phyloP scores from a whole-genome alignment of 2,113 vertebrate genomes.

The Chinchilla lanigera region DNA sequence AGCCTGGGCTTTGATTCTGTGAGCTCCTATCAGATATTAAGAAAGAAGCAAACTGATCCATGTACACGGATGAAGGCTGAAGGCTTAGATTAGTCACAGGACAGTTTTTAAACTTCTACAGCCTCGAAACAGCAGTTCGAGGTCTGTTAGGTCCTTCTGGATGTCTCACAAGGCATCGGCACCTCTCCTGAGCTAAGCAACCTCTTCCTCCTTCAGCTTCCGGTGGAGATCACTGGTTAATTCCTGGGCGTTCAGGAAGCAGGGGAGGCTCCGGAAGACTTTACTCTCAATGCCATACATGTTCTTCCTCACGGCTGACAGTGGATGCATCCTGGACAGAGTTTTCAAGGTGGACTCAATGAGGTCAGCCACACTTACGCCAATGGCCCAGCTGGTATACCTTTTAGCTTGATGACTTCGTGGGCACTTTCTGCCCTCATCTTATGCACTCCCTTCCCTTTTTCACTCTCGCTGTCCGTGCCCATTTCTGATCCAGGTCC shows the following conservation, averaged over 20 bases:
- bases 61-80: neutral
- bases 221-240: constrained; percentile 94
- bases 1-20: constrained; percentile 66
- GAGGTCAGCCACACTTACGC: constrained; percentile 92
- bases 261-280: constrained; percentile 96
- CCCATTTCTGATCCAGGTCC: constrained; percentile 94
- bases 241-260: constrained; percentile 91
- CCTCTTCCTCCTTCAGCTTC: constrained; percentile 93
- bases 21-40: constrained; percentile 66
- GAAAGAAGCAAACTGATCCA: constrained; percentile 69
- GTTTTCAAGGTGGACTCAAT: constrained; percentile 95
- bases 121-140: constrained; percentile 82
- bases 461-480: constrained; percentile 90
- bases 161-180: constrained; percentile 95
- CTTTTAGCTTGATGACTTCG: constrained; percentile 97
- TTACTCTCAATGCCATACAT: constrained; percentile 94
- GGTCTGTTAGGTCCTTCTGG: constrained; percentile 96
- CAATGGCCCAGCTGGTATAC: constrained; percentile 99
- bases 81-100: constrained; percentile 52
- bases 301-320: constrained; percentile 97
- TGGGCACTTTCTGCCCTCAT: constrained; percentile 97
- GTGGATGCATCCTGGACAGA: constrained; percentile 92
- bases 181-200: constrained; percentile 93
- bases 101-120: constrained; percentile 60
- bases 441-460: constrained; percentile 96